Percentiles rank a stretch among this genome's conserved stretches.
phyloP scores from a whole-genome alignment of 1,140 invertebrate species.

The Diuraphis noxia region DNA sequence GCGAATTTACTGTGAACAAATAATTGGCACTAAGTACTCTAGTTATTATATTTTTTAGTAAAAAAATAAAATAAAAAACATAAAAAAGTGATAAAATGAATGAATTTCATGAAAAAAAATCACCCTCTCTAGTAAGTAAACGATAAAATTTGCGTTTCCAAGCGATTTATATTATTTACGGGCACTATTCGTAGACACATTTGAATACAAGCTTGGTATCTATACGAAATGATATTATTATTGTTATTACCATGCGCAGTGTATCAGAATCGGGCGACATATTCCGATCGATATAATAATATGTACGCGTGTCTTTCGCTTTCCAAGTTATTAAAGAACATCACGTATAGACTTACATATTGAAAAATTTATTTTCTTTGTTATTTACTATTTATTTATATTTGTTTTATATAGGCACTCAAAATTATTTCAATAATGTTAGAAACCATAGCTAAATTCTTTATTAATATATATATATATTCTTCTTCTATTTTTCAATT shows the following conservation, averaged over 20 bases:
- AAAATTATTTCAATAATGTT: background rate
- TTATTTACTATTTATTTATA: background rate
- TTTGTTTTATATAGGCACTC: background rate
- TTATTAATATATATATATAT: background rate
- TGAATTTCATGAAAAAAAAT: background rate
- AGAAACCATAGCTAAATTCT: background rate
- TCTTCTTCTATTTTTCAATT: background rate
- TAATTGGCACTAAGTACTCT: background rate
- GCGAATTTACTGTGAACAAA: background rate
- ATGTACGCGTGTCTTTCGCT: background rate
- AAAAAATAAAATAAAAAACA: background rate
- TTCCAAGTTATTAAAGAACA: background rate
- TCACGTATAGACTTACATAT: background rate
- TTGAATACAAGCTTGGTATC: background rate
- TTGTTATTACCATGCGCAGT: background rate
- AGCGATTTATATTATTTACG: background rate
- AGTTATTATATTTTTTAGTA: background rate
- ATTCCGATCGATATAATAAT: background rate
- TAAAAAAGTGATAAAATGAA: background rate
- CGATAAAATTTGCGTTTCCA: background rate
- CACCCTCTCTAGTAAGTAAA: background rate
- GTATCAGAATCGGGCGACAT: background rate
- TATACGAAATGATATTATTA: background rate
- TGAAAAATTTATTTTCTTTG: background rate
- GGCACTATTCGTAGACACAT: background rate